Evolutionary conservation across 2,113 vertebrate species (phyloP).

Genomic region (Silurus glanis): DNA sequence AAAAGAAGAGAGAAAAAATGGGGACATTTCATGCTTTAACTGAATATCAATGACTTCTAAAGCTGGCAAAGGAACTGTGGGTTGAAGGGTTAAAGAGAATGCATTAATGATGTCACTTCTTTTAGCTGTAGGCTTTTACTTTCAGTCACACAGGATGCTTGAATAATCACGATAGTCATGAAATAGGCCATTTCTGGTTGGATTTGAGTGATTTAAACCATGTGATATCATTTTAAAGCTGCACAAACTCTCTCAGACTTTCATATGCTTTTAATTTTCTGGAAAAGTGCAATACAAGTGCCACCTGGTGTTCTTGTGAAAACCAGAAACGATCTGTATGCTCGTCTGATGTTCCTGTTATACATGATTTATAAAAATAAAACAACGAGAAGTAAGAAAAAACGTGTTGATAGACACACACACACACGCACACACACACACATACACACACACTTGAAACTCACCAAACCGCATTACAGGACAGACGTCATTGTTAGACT

Average conservation of each 20-base stretch:
- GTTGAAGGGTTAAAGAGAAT: neutral
- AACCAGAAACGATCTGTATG: neutral
- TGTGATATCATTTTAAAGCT: neutral
- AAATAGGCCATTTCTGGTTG: neutral
- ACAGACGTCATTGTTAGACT: neutral
- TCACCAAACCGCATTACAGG: neutral
- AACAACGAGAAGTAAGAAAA: neutral
- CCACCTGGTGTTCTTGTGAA: slow-evolving; percentile 29
- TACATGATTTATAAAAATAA: no score
- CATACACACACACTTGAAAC: neutral
- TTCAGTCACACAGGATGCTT: no score
- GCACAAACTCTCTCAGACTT: neutral
- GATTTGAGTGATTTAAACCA: neutral
- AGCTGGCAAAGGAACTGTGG: neutral
- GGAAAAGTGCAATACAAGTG: neutral
- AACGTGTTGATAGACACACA: neutral
- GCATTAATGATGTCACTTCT: neutral
- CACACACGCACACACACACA: neutral
- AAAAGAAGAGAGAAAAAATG: neutral
- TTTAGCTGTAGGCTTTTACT: neutral
- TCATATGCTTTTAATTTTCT: neutral
- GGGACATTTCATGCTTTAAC: slow-evolving; percentile 1
- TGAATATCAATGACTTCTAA: slow-evolving; percentile 28
- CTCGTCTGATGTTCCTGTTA: neutral
- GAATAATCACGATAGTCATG: neutral